A percentile compares a stretch with the other conserved stretches of the same genome.
Conservation (phyloP, 2,888 invertebrate genomes). For the Isotomurus palustris region DNA sequence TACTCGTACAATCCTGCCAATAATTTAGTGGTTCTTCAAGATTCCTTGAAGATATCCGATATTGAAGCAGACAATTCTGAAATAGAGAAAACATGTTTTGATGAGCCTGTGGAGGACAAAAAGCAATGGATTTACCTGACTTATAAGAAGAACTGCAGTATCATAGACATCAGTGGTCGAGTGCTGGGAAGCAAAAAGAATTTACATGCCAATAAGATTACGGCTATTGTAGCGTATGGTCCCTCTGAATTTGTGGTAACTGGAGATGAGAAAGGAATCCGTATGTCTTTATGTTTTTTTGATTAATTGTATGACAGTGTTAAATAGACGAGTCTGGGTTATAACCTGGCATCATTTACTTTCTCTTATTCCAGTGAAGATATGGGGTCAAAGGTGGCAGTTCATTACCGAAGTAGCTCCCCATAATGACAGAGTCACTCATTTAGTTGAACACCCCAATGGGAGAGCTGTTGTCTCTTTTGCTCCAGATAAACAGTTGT, state of each 20-base stretch:
- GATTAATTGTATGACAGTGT: not conserved
- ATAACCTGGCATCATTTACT: not conserved
- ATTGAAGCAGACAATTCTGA: constrained; percentile 37
- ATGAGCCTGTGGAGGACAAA: constrained; percentile 39
- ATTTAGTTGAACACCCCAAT: constrained; percentile 42
- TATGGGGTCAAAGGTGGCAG: constrained; percentile 43
- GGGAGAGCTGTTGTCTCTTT: constrained; percentile 39
- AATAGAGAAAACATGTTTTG: constrained; percentile 41
- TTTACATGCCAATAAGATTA: constrained; percentile 37
- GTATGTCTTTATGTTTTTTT: constrained; percentile 6
- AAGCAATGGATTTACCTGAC: constrained; percentile 45
- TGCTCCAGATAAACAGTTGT: constrained; percentile 37
- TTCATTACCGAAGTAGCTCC: constrained; percentile 38
- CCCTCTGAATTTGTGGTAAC: constrained; percentile 45
- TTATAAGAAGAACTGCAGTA: constrained; percentile 35
- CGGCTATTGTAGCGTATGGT: constrained; percentile 35
- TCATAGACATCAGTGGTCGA: constrained; percentile 42
- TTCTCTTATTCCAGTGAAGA: constrained; percentile 31
- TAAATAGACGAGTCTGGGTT: not conserved
- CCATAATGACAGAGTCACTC: constrained; percentile 32
- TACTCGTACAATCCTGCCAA: constrained; percentile 40
- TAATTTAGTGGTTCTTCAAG: constrained; percentile 42
- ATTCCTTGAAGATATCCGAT: constrained; percentile 41
- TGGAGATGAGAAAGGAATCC: constrained; percentile 43
- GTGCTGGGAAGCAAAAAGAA: constrained; percentile 44